Evolutionary conservation across 2,797 vertebrate species (phyloP), one percentile per base, ranked within the genome.

Genomic region (Poecilia gillii): DNA sequence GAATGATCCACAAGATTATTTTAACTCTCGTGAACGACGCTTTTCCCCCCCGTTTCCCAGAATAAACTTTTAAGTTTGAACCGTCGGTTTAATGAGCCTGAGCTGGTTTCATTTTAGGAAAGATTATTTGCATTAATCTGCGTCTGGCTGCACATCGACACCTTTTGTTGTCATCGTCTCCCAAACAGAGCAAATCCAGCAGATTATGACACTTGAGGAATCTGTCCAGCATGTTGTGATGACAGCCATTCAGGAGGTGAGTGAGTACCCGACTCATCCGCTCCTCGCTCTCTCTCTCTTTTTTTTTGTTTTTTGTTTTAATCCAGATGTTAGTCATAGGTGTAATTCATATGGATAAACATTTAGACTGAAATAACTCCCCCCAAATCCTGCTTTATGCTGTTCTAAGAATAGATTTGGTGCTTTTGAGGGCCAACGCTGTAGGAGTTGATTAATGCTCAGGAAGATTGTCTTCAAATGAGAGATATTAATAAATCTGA

Each of bases 161-260:
- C 20, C 45, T 74, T 53, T 62, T 85, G 64, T 84, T 83, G 41
- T 90, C 73, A 49, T 90, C 73, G 41, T 83, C 16, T 81, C 76
- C 77, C 82, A 72, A 81, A 90, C 84, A 98, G 97, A 97, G 83
- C 96, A 98, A 91, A 98, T 98, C 90, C 96, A 96, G 94, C 97
- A 96, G 91, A 98, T 98, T 86, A 97, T 98, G 96, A 98, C 96
- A 1, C 93, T 98, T 71, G 97, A 97, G 89, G 97, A 98, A 82
- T 97, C 97, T 0, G 97, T 98, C 86, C 97, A 98, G 90, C 97
- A 98, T 0, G 96, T 97, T 33, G 97, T 98, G 88, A 98, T 98
- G 97, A 96, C 96, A 59, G 97, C 97, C 85, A 98, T 98, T 90
- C 97, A 98, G 87, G 97, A 98, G 96, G 97, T 98, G 90, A 94